Percentiles rank a stretch among this genome's conserved stretches.
phyloP scores from a whole-genome alignment of 2,113 vertebrate genomes.

The Ancistrus triradiatus region DNA sequence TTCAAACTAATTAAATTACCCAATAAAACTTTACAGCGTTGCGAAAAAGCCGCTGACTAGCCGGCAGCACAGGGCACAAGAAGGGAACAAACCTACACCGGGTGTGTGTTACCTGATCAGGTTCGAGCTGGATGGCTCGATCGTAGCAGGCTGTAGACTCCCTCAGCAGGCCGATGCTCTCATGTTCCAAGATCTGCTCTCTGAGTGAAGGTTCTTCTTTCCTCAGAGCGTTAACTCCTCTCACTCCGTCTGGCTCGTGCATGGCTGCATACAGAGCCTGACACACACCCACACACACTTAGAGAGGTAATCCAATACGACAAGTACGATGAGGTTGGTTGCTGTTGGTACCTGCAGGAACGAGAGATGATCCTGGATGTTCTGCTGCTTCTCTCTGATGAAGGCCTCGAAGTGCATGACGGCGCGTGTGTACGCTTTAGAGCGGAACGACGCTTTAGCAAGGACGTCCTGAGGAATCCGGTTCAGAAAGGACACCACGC shows the following conservation, averaged over 20 bases:
- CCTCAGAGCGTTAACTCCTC: constrained; percentile 88
- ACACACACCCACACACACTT: neutral
- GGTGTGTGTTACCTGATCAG: constrained; percentile 79
- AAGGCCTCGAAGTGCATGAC: constrained; percentile 98
- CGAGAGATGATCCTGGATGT: constrained; percentile 91
- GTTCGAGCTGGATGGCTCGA: constrained; percentile 90
- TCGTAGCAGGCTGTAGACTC: constrained; percentile 97
- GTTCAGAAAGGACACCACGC: constrained; percentile 85
- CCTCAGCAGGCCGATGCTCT: constrained; percentile 90
- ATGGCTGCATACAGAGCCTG: constrained; percentile 86
- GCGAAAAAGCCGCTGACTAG: too few relatives aligned
- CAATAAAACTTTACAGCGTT: too few relatives aligned
- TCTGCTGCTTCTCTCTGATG: constrained; percentile 90
- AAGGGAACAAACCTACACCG: too few relatives aligned
- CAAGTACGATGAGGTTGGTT: neutral
- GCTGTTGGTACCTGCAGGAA: constrained; percentile 83
- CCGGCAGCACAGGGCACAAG: too few relatives aligned
- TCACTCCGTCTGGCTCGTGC: constrained; percentile 95
- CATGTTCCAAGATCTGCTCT: constrained; percentile 96
- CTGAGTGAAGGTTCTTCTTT: constrained; percentile 89
- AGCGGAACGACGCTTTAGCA: constrained; percentile 89
- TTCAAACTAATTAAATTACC: too few relatives aligned
- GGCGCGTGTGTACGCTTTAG: constrained; percentile 93
- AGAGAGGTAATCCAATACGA: too few relatives aligned
- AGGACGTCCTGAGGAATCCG: constrained; percentile 90